phyloP scores from a whole-genome alignment of 2,888 invertebrate genomes.

The Strigamia maritima region DNA sequence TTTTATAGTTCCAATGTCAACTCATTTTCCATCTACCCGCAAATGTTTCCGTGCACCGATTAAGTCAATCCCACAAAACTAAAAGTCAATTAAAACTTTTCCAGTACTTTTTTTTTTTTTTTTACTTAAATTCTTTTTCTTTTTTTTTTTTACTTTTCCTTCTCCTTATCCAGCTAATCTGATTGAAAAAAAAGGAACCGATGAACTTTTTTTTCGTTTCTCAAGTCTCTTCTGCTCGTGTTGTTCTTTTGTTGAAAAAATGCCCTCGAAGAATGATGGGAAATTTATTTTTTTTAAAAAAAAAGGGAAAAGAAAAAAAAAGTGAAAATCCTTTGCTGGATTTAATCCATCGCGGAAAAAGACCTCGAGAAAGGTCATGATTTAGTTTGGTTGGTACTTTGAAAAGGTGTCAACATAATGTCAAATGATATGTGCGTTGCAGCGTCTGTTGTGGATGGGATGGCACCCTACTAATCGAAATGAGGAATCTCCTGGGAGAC shows the following conservation, averaged over 20 bases:
- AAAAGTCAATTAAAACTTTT: conserved; percentile 18
- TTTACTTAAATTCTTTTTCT: neutral
- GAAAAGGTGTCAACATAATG: neutral
- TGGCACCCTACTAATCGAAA: conserved; percentile 3
- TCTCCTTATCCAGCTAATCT: neutral
- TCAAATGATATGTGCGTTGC: neutral
- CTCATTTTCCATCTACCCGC: conserved; percentile 12
- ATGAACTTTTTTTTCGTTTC: neutral
- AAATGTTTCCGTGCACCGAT: neutral
- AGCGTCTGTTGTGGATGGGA: neutral
- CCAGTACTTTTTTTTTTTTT: neutral
- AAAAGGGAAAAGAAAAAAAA: neutral
- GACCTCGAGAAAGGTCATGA: too few species aligned
- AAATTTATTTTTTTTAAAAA: neutral
- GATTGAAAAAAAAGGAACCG: neutral
- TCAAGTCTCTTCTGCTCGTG: neutral
- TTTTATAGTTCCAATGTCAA: neutral
- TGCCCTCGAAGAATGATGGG: neutral
- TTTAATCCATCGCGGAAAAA: neutral
- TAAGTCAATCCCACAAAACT: neutral
- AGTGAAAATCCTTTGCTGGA: neutral
- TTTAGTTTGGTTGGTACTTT: neutral
- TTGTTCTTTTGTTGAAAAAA: conserved; percentile 1
- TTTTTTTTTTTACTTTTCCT: neutral
- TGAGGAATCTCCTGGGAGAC: neutral